phyloP scores from a whole-genome alignment of 2,797 vertebrate species.

The Botia almorhae region DNA sequence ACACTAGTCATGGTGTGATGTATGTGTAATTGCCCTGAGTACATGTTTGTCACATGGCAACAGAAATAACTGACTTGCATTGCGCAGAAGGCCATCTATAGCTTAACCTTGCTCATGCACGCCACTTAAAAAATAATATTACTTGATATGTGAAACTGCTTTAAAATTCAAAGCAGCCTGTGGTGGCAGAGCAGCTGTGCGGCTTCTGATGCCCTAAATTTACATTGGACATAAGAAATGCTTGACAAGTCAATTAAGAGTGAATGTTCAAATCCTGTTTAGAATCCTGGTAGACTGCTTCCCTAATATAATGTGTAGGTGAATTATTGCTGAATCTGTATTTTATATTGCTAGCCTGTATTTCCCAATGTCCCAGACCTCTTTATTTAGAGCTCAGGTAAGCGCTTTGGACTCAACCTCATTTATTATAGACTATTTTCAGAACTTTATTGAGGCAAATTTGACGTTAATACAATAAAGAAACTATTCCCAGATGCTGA shows the following conservation, averaged over 20 bases:
- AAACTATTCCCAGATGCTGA: conserved; percentile 9
- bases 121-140: background rate
- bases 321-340: conserved; percentile 19
- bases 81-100: no score
- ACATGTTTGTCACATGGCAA: no score
- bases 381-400: conserved; percentile 22
- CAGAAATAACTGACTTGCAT: no score
- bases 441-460: conserved; percentile 11
- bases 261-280: background rate
- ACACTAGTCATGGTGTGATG: background rate
- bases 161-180: background rate
- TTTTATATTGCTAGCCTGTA: conserved; percentile 16
- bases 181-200: background rate
- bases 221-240: background rate
- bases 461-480: conserved; percentile 21
- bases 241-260: background rate
- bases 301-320: conserved; percentile 10
- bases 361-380: conserved; percentile 17
- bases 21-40: no score
- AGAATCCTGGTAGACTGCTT: background rate
- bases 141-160: background rate
- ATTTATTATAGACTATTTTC: conserved; percentile 22
- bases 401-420: conserved; percentile 6
- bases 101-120: no score
- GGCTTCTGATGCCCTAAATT: background rate